phyloP scores from a whole-genome alignment of 2,888 invertebrate species.

The Incurvaria masculella region DNA sequence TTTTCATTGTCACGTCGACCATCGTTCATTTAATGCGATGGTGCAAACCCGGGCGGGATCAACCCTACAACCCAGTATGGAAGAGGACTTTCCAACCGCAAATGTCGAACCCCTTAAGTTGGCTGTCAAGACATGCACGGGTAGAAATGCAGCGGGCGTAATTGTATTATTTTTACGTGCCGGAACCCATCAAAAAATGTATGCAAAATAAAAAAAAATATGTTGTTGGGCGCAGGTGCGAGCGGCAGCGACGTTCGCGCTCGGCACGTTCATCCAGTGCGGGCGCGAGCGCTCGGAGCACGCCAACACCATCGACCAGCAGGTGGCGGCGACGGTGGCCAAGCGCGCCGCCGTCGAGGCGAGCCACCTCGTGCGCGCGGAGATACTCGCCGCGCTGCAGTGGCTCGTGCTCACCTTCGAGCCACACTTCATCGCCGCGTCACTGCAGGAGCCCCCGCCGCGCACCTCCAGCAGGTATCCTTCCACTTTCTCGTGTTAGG shows the following conservation, averaged over 20 bases:
- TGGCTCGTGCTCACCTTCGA: conserved; percentile 84
- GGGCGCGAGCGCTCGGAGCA: conserved; percentile 84
- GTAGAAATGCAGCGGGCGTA: too few relatives aligned
- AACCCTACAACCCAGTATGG: too few relatives aligned
- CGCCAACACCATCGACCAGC: conserved; percentile 91
- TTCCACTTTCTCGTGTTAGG: too few relatives aligned
- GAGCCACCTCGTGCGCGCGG: conserved; percentile 82
- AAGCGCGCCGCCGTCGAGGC: conserved; percentile 78
- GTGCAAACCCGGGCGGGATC: too few relatives aligned
- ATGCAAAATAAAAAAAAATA: too few relatives aligned
- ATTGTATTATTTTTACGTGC: too few relatives aligned
- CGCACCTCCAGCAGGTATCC: conserved; percentile 32
- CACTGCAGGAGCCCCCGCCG: conserved; percentile 54
- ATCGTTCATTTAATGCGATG: too few relatives aligned
- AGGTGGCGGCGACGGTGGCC: conserved; percentile 84
- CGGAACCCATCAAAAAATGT: too few relatives aligned
- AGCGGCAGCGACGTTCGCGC: conserved; percentile 90
- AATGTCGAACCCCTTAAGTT: too few relatives aligned
- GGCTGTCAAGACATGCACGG: too few relatives aligned
- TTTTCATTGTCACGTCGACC: too few relatives aligned
- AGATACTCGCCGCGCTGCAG: conserved; percentile 81
- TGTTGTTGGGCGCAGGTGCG: conserved; percentile 61
- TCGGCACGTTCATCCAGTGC: conserved; percentile 91
- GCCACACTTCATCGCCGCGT: conserved; percentile 79
- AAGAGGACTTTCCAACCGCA: too few relatives aligned